Conservation (phyloP, 2,797 vertebrate species). For the Ammospiza maritima region DNA sequence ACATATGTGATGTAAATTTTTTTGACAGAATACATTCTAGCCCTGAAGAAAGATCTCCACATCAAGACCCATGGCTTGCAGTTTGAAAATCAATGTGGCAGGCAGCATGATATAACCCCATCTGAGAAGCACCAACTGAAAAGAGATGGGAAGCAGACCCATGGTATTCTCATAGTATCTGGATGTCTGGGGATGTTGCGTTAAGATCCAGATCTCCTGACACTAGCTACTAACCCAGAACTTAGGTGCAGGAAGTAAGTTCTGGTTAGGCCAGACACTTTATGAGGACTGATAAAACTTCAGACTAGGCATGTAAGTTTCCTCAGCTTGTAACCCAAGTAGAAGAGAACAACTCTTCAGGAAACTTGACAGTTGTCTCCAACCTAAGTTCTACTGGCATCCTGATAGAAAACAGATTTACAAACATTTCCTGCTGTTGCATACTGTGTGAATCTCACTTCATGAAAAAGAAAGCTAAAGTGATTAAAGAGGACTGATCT, state of each 20-base stretch:
- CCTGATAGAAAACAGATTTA: not conserved
- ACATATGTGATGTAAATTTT: not conserved
- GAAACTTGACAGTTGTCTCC: not conserved
- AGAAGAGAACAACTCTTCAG: not conserved
- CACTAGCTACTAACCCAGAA: not conserved
- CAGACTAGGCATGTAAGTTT: not conserved
- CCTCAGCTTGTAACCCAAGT: not conserved
- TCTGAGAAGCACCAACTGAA: not conserved
- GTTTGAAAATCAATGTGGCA: not conserved
- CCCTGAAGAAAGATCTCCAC: not conserved
- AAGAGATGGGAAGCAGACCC: not conserved
- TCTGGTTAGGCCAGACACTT: not conserved
- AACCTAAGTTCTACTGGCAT: not conserved
- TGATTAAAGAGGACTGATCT: not conserved
- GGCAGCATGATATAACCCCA: not conserved
- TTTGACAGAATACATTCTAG: not conserved
- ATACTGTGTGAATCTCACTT: not conserved
- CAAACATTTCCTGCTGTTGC: not conserved
- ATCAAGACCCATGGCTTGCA: not conserved
- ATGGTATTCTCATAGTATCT: not conserved
- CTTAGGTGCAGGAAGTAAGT: not conserved
- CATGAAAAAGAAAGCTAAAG: not conserved
- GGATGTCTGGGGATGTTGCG: fast-evolving
- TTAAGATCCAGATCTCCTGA: not conserved
- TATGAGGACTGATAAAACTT: not conserved